Evolutionary conservation across 1,140 invertebrate genomes (phyloP).

Genomic region (Pseudomyrmex flavicornis): DNA sequence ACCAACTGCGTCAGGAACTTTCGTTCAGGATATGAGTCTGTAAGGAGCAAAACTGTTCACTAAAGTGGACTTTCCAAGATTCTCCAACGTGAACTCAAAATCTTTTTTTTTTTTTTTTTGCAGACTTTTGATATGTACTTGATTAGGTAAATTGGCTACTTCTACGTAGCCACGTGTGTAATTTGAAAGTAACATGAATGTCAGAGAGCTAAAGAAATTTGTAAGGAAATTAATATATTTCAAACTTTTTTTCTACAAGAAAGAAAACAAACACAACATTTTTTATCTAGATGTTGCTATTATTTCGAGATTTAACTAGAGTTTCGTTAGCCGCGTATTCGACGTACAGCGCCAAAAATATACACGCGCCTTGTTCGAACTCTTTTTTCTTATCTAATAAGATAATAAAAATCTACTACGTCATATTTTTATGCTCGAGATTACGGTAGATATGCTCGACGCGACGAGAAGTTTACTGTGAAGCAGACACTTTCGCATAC

Average conservation of each 20-base stretch:
- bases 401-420: neutral
- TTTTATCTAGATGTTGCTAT: neutral
- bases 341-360: neutral
- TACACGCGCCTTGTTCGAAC: neutral
- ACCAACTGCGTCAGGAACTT: conserved; percentile 94
- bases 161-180: conserved; percentile 92
- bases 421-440: neutral
- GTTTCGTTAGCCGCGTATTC: neutral
- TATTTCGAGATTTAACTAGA: neutral
- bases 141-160: conserved; percentile 97
- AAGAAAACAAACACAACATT: neutral
- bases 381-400: too few species aligned
- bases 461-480: neutral
- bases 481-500: neutral
- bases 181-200: too few species aligned
- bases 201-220: neutral
- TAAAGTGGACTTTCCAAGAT: conserved; percentile 98
- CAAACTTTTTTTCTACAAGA: neutral
- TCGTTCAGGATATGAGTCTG: conserved; percentile 96
- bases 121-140: conserved; percentile 96
- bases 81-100: conserved; percentile 98
- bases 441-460: neutral
- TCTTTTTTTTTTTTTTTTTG: conserved; percentile 92
- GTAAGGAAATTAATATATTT: neutral
- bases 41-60: conserved; percentile 99